Evolutionary conservation across 2,888 invertebrate genomes (phyloP).

Genomic region (Cheilosia impressa): DNA sequence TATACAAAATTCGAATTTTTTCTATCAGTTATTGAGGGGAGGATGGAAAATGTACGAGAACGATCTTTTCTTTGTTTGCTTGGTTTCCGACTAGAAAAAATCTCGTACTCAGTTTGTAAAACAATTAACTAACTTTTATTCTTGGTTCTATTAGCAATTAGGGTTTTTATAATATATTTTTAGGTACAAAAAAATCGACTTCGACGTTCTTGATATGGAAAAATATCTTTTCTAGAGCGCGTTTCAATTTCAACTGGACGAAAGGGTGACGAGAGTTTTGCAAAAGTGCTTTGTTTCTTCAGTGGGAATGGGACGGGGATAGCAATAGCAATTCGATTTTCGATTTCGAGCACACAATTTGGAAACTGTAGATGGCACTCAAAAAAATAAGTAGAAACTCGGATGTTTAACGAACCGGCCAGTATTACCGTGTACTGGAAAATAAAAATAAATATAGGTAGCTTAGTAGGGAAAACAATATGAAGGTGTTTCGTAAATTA

Average conservation of each 20-base stretch:
- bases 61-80: conserved; percentile 24
- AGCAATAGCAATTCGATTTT: not conserved
- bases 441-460: too few species aligned
- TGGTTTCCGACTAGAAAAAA: not conserved
- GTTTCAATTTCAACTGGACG: conserved; percentile 75
- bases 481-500: too few species aligned
- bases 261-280: conserved; percentile 49
- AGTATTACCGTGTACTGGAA: too few species aligned
- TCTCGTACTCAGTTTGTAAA: conserved; percentile 1
- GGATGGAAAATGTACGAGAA: conserved; percentile 42
- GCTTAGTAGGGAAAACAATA: too few species aligned
- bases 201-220: conserved; percentile 38
- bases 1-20: conserved; percentile 4
- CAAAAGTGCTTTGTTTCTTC: not conserved
- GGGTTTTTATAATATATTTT: conserved; percentile 25
- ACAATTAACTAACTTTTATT: conserved; percentile 42
- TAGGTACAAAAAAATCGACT: conserved; percentile 52
- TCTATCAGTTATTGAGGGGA: conserved; percentile 11
- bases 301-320: conserved; percentile 28
- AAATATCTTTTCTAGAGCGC: conserved; percentile 61
- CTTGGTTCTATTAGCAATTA: conserved; percentile 28
- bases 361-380: conserved; percentile 24
- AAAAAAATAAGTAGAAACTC: not conserved
- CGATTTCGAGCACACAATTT: not conserved
- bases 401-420: too few species aligned